A percentile compares a stretch with the other conserved stretches of the same genome.
phyloP scores from a whole-genome alignment of 1,140 invertebrate species.

The Cotesia typhae region DNA sequence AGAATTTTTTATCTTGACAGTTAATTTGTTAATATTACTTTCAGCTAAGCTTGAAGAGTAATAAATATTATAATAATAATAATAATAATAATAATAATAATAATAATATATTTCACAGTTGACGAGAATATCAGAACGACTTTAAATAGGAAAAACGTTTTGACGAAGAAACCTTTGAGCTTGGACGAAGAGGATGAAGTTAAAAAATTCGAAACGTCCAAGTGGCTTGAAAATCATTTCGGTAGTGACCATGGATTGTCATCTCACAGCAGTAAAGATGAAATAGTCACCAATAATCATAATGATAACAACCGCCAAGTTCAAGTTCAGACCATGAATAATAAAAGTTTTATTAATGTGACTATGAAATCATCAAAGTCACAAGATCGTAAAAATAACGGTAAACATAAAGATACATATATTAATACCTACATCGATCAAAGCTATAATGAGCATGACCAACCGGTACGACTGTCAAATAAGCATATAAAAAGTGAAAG shows the following conservation, averaged over 20 bases:
- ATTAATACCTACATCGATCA: constrained; percentile 35
- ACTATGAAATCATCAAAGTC: constrained; percentile 75
- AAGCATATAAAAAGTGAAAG: constrained; percentile 57
- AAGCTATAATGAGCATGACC: neutral
- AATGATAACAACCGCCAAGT: neutral
- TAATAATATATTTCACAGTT: neutral
- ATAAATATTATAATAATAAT: too few relatives aligned
- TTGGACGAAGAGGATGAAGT: constrained; percentile 89
- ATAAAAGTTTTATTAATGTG: constrained; percentile 79
- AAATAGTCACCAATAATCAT: constrained; percentile 45
- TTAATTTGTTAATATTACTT: too few relatives aligned
- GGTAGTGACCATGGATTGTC: constrained; percentile 85
- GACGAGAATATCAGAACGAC: constrained; percentile 51
- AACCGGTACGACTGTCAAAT: neutral
- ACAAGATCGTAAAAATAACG: constrained; percentile 41
- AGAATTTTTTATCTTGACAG: too few relatives aligned
- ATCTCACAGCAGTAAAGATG: constrained; percentile 64
- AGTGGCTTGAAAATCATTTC: constrained; percentile 90
- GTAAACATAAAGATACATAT: constrained; percentile 56
- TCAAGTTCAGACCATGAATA: constrained; percentile 59
- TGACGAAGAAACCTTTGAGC: constrained; percentile 81
- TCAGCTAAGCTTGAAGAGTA: too few relatives aligned
- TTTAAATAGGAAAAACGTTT: constrained; percentile 77
- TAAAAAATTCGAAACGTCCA: constrained; percentile 85
- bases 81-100: too few relatives aligned